Percentiles rank a stretch among this genome's conserved stretches.
Evolutionary conservation across 2,113 vertebrate species (phyloP).

Genomic region (Poeciliopsis prolifica): DNA sequence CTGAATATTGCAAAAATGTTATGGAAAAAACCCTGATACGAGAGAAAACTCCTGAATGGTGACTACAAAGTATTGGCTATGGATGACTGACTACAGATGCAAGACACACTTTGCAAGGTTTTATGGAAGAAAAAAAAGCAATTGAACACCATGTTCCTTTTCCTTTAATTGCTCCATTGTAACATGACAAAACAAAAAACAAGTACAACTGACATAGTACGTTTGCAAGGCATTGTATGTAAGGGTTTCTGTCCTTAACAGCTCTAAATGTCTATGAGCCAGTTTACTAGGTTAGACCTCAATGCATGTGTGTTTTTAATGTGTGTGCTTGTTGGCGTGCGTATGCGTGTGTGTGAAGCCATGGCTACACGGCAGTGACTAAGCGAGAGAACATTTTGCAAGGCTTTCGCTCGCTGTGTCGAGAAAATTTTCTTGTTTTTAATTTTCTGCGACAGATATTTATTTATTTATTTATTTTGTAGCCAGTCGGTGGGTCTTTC

Average conservation of each 20-base stretch:
- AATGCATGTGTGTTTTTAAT: conserved; percentile 1
- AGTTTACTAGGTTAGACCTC: conserved; percentile 37
- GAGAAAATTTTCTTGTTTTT: conserved; percentile 66
- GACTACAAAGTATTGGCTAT: not conserved
- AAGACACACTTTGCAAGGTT: not conserved
- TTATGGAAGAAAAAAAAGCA: not conserved
- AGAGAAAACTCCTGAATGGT: no score
- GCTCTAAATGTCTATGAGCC: conserved; percentile 39
- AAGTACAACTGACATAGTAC: not conserved
- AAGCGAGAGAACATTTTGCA: conserved; percentile 76
- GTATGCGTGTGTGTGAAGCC: conserved; percentile 41
- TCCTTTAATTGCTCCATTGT: not conserved
- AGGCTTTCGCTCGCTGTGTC: conserved; percentile 51
- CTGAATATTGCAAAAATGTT: no score
- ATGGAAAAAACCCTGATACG: no score
- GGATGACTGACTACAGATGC: not conserved
- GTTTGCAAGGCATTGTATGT: not conserved
- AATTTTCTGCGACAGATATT: conserved; percentile 59
- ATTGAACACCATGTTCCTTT: not conserved
- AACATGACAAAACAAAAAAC: no score
- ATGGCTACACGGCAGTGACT: conserved; percentile 71
- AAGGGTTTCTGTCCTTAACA: conserved; percentile 22
- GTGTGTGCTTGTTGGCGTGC: conserved; percentile 22
- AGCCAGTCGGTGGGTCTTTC: conserved; percentile 37
- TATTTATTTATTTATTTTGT: conserved; percentile 5